A percentile compares a stretch with the other conserved stretches of the same genome.
These are phyloP conservation scores for Tineola bisselliella DNA, from an alignment of 2,888 invertebrate species.

Conservation along the genomic window DNA sequence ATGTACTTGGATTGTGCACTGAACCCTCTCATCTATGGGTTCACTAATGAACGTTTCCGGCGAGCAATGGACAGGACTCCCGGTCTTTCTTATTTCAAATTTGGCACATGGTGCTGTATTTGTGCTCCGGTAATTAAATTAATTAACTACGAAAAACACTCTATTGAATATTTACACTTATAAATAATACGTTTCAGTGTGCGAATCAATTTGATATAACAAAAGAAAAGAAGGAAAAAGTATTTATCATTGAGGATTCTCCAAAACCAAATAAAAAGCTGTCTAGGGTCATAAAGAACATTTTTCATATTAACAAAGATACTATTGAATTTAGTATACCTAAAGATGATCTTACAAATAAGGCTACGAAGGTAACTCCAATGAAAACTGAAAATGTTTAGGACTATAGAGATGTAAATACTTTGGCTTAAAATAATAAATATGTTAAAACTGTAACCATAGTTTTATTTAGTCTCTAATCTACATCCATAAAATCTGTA, in stretches of 20 bases:
- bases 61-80: slow-evolving; percentile 71
- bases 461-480: slow-evolving; percentile 12
- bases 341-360: slow-evolving; percentile 47
- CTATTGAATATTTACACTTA: no score
- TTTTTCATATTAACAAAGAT: slow-evolving; percentile 50
- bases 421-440: no score
- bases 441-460: not conserved
- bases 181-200: slow-evolving; percentile 27
- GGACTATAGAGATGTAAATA: not conserved
- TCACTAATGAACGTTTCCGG: slow-evolving; percentile 75
- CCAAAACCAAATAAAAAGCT: slow-evolving; percentile 43
- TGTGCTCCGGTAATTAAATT: slow-evolving; percentile 31
- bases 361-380: slow-evolving; percentile 53
- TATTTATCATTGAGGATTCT: slow-evolving; percentile 46
- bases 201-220: slow-evolving; percentile 27
- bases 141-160: no score
- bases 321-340: slow-evolving; percentile 41
- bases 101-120: slow-evolving; percentile 52
- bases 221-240: slow-evolving; percentile 41
- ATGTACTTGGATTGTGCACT: slow-evolving; percentile 78
- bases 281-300: slow-evolving; percentile 38
- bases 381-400: slow-evolving; percentile 31
- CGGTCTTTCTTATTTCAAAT: slow-evolving; percentile 53
- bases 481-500: slow-evolving; percentile 19
- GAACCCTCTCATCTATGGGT: slow-evolving; percentile 81